Evolutionary conservation across 2,113 vertebrate genomes (phyloP).

Genomic region (Diadophis punctatus): DNA sequence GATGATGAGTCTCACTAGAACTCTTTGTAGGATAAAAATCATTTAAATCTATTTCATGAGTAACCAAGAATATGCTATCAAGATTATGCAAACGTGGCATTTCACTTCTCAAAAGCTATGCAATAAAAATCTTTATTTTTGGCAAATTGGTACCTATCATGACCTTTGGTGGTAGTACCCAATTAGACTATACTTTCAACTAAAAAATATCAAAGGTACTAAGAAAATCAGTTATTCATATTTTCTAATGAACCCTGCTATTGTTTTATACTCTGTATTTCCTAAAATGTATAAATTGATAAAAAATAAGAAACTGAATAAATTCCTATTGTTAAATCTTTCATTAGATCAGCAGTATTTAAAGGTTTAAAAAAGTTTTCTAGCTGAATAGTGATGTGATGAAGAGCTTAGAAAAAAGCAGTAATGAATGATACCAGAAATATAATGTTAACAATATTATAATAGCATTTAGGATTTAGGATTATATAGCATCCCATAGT

Average conservation of each 20-base stretch:
- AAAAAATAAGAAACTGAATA: neutral
- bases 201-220: neutral
- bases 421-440: neutral
- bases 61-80: neutral
- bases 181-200: neutral
- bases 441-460: neutral
- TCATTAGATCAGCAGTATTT: neutral
- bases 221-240: neutral
- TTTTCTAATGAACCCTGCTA: neutral
- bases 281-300: neutral
- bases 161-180: neutral
- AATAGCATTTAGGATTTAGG: neutral
- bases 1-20: neutral
- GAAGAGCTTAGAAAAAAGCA: neutral
- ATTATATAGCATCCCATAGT: neutral
- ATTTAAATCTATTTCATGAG: neutral
- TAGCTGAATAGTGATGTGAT: neutral
- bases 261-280: neutral
- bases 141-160: neutral
- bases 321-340: neutral
- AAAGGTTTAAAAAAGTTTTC: neutral
- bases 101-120: neutral
- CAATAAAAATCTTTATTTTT: neutral
- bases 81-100: neutral
- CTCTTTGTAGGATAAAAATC: neutral